Evolutionary conservation across 2,888 invertebrate genomes (phyloP), one percentile per base, ranked within the genome.

Genomic region (Lepidochrysops patricia): DNA sequence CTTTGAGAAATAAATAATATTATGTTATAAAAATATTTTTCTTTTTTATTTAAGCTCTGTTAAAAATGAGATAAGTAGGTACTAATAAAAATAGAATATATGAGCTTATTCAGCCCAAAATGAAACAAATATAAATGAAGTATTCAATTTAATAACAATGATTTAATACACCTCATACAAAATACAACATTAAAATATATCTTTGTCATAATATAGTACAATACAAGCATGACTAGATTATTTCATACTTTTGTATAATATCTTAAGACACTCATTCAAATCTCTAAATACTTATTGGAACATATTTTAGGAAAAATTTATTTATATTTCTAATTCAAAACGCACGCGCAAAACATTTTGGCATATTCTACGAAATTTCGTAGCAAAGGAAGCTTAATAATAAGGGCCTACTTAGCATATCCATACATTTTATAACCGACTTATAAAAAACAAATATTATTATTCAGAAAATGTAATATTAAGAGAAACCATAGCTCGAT

Each of bases 151-250:
- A 58, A 77, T 83, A 85, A 85, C 84, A 84, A 76, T 66, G 29
- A 54, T 67, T 64, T 66, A 67, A 77, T 81, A 82, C 77, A 81
- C 69, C 76, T 72, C 77, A 80, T 85, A 85, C 79, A 85, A 86
- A 85, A 84, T 84, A 86, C 83, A 80, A 79, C 73, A 77, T 73
- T 78, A 71, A 79, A 79, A 78, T 79, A 77, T 74, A 69, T 71
- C 67, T 70, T 67, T 66, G 70, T 70, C 35, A 69, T 68, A 68
- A 57, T 62, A 65, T 61, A 50, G n/a, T 43, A 61, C 60, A 54
- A 52, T 60, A 64, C 60, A 68, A 70, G 70, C 67, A 57, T 65
- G 69, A 69, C 69, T 69, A 69, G 66, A 67, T 61, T 59, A 61
- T 60, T 65, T 61, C 60, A 63, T 57, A 57, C 66, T 61, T 57